These are phyloP conservation scores for Betta splendens DNA, from an alignment of 2,797 vertebrate genomes.

Conservation along the genomic window DNA sequence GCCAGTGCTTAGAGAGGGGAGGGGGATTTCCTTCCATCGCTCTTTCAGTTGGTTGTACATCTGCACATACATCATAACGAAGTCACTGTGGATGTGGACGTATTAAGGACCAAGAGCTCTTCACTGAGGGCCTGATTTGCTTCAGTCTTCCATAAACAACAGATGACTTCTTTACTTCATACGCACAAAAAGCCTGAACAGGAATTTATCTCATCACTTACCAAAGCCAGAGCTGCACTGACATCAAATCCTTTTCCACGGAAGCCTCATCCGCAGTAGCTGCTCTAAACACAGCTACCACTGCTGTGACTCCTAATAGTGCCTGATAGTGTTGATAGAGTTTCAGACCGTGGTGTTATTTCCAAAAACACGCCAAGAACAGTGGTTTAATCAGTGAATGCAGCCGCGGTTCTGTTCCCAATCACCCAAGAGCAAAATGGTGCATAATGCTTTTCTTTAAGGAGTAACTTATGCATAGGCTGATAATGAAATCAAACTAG, in stretches of 20 bases:
- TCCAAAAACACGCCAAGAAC: background rate
- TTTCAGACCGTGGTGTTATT: background rate
- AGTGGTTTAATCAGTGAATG: too few species aligned
- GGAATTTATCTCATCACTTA: background rate
- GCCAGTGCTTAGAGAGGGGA: constrained; percentile 9
- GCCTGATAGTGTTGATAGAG: constrained; percentile 9
- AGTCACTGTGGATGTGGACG: constrained; percentile 14
- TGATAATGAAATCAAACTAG: too few species aligned
- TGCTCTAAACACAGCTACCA: constrained; percentile 4
- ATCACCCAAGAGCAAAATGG: background rate
- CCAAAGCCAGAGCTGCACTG: background rate
- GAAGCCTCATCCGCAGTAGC: background rate
- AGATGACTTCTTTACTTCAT: background rate
- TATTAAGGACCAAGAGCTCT: constrained; percentile 1
- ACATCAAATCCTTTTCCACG: background rate
- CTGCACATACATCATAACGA: constrained; percentile 39
- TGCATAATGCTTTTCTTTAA: background rate
- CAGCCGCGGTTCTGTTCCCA: too few species aligned
- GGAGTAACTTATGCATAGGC: background rate
- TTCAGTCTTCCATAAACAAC: background rate
- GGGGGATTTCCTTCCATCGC: background rate
- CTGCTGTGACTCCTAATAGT: background rate
- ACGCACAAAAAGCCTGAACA: background rate
- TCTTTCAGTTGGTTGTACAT: too few species aligned
- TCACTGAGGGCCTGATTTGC: background rate